Evolutionary conservation across 2,888 invertebrate species (phyloP), one percentile per base, ranked within the genome.

Genomic region (Epirrhoe tristata): DNA sequence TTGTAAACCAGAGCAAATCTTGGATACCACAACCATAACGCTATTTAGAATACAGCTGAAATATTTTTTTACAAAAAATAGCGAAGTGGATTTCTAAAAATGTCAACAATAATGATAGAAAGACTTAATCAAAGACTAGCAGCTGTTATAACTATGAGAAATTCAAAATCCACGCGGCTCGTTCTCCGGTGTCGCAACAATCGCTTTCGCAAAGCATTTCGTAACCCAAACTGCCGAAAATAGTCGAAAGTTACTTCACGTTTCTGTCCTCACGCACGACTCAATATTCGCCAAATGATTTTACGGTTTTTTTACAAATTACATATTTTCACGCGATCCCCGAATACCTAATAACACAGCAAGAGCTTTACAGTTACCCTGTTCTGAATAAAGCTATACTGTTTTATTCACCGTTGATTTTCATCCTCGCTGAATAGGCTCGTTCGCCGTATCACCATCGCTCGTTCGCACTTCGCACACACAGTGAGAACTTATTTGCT

Each of bases 141-240:
- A 58, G 14, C 16, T 39, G 46, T 56, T 51, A 58, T 57, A 54
- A 56, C 52, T 59, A 54, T 59, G 72, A 67, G 66, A 68, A 75
- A 74, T 78, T 81, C 78, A 79, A 79, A 82, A 77, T 71, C 75
- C 67, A 71, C 74, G 73, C 72, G 68, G 66, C 63, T 67, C 67
- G 63, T 63, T 51, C 66, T 61, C 48, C 62, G 71, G 64, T 66
- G 79, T 82, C 82, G 88, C 84, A 89, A 89, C 79, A 82, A 79
- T 78, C 84, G 86, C 89, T 90, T 90, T 90, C 89, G 90, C 89
- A 89, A 90, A 85, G 77, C 66, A 82, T 90, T 85, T 88, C 88
- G 87, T 87, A 89, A 90, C 78, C 75, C 66, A 79, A 74, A 79
- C 83, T 79, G 84, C 85, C 87, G 80, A 90, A 89, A 89, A 88